Base-by-base conservation (phyloP, 2,113 vertebrate species). In the Cavia aperea region DNA sequence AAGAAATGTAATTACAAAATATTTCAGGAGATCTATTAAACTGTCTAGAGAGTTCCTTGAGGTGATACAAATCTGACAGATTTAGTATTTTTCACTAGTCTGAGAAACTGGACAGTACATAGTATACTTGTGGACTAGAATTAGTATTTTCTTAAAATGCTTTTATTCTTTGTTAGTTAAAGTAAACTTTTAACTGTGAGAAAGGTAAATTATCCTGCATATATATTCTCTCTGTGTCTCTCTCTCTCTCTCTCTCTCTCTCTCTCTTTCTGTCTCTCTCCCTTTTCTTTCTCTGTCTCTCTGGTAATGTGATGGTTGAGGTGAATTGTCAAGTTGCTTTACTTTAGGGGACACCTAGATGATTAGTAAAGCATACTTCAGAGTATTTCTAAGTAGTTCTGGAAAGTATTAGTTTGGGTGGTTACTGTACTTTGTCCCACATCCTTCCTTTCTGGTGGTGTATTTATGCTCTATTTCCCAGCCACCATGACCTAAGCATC, bases 1-100 rank as follows among this genome's bases (percentile, higher is more conserved):
- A 77, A 77, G 24, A 49, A 95, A 66, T 54, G 21, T 97, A 96
- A 97, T 97, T 96, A 92, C 60, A 94, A 97, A 97, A 94, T 96
- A 94, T 82, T 96, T 96, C 54, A 95, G 56, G 51, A 93, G 21
- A 89, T 97, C 94, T 82, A 89, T 96, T 94, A 96, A 86, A 93
- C 90, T 97, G 79, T 90, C 88, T 91, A 84, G 90, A 88, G 86
- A 93, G 95, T 96, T 95, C 90, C 92, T 70, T 49, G 56, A 95
- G 60, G 89, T 96, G 86, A 65, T 85, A 7, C 66, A 92, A 93
- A 43, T 93, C 95, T 95, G 90, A 95, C 82, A 96, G 87, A 78
- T 75, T 93, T 96, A 82, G 77, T 94, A 91, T 96, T 96, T 97
- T 93, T 91, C 84, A 39, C 65, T 93, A 63, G 62, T 95, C 92